phyloP scores from a whole-genome alignment of 2,797 vertebrate species.

The Neosalanx taihuensis region DNA sequence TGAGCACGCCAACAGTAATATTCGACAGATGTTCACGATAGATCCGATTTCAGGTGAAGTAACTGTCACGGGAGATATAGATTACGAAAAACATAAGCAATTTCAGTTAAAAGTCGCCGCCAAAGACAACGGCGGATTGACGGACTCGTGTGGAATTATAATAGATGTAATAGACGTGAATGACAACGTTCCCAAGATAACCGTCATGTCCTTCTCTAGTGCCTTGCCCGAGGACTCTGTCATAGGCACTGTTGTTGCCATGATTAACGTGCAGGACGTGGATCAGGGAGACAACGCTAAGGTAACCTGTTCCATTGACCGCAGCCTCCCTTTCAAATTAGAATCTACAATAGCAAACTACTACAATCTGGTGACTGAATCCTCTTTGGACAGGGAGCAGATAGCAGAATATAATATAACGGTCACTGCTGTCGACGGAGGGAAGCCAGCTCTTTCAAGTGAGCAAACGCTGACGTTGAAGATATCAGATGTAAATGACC shows the following conservation, averaged over 20 bases:
- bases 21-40: slow-evolving; percentile 34
- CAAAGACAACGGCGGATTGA: slow-evolving; percentile 46
- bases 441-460: slow-evolving; percentile 49
- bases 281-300: slow-evolving; percentile 68
- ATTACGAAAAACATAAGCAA: slow-evolving; percentile 49
- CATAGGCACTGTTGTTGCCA: slow-evolving; percentile 62
- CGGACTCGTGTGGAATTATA: slow-evolving; percentile 42
- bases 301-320: slow-evolving; percentile 51
- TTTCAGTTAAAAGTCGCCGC: slow-evolving; percentile 64
- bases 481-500: slow-evolving; percentile 51
- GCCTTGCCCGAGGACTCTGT: slow-evolving; percentile 57
- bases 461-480: slow-evolving; percentile 44
- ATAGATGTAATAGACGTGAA: slow-evolving; percentile 57
- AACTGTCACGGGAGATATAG: slow-evolving; percentile 40
- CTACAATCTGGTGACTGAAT: slow-evolving; percentile 53
- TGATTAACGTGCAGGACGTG: slow-evolving; percentile 63
- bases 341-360: slow-evolving; percentile 61
- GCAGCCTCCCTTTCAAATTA: slow-evolving; percentile 60
- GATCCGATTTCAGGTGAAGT: slow-evolving; percentile 42
- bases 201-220: slow-evolving; percentile 47
- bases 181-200: slow-evolving; percentile 54
- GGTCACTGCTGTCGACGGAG: slow-evolving; percentile 47
- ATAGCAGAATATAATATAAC: slow-evolving; percentile 45
- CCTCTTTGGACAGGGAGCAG: slow-evolving; percentile 51
- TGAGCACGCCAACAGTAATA: slow-evolving; percentile 32